Conservation (phyloP, 2,797 vertebrate genomes). For the Oryzias dopingdopingensis region DNA sequence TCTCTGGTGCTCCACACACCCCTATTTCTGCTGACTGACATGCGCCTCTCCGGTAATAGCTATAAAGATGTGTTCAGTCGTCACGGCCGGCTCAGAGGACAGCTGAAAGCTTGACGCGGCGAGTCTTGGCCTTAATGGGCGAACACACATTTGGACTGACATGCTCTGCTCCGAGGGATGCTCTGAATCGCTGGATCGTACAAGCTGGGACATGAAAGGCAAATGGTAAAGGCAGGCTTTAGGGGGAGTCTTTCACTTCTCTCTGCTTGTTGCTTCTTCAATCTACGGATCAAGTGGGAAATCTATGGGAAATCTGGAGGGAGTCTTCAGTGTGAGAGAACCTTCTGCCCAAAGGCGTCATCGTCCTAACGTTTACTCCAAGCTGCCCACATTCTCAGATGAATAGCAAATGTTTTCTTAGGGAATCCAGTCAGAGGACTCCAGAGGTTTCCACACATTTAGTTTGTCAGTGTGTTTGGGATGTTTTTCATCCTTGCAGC, state of each 20-base stretch:
- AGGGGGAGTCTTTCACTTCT: conserved; percentile 30
- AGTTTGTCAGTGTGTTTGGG: conserved; percentile 36
- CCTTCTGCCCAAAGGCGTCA: conserved; percentile 30
- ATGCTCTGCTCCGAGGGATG: conserved; percentile 9
- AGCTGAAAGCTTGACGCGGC: conserved; percentile 32
- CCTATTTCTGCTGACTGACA: conserved; percentile 62
- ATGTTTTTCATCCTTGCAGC: conserved; percentile 71
- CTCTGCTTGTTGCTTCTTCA: conserved; percentile 23
- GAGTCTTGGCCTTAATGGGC: conserved; percentile 6
- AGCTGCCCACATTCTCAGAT: conserved; percentile 70
- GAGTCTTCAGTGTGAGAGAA: conserved; percentile 11
- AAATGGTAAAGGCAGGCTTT: conserved; percentile 41
- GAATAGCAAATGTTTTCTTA: conserved; percentile 69
- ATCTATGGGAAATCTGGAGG: conserved; percentile 21
- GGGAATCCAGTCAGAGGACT: conserved; percentile 65
- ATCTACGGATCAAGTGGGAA: conserved; percentile 44
- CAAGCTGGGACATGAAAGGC: conserved; percentile 40
- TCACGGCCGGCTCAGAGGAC: conserved; percentile 8
- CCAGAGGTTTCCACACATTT: conserved; percentile 54
- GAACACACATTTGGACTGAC: not conserved
- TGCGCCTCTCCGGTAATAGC: conserved; percentile 33
- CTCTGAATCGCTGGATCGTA: conserved; percentile 28
- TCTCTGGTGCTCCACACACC: conserved; percentile 27
- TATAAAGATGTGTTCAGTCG: conserved; percentile 45
- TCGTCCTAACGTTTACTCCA: conserved; percentile 20